These are phyloP conservation scores for Agapostemon virescens DNA, from an alignment of 2,888 invertebrate species.

Conservation along the genomic window DNA sequence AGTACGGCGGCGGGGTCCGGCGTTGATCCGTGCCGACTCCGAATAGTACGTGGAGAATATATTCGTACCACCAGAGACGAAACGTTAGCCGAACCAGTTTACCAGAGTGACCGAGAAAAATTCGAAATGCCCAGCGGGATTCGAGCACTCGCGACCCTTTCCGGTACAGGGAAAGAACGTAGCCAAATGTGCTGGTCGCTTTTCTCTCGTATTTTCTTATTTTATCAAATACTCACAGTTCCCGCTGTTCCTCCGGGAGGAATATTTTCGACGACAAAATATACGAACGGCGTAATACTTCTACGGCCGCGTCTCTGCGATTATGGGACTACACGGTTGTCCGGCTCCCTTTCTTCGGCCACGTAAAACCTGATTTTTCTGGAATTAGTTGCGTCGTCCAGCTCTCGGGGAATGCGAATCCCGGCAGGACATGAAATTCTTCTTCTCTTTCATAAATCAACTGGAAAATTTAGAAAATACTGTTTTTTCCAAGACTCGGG, in stretches of 20 bases:
- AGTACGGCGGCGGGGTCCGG: background rate
- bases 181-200: background rate
- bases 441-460: background rate
- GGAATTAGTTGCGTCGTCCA: background rate
- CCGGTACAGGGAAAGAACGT: background rate
- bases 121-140: conserved; percentile 5
- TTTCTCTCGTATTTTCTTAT: conserved; percentile 6
- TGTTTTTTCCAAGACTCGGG: background rate
- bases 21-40: background rate
- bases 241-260: background rate
- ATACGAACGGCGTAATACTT: background rate
- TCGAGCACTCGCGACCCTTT: conserved; percentile 3
- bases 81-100: conserved; percentile 5
- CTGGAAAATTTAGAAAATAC: background rate
- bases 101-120: conserved; percentile 4
- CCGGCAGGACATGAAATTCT: background rate
- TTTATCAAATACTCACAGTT: conserved; percentile 10
- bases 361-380: background rate
- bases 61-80: conserved; percentile 7
- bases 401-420: background rate
- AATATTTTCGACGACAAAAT: background rate
- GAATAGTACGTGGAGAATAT: conserved; percentile 1
- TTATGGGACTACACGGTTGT: background rate
- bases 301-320: background rate
- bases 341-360: background rate